Evolutionary conservation across 2,888 invertebrate species (phyloP).

Genomic region (Helicoverpa assulta): DNA sequence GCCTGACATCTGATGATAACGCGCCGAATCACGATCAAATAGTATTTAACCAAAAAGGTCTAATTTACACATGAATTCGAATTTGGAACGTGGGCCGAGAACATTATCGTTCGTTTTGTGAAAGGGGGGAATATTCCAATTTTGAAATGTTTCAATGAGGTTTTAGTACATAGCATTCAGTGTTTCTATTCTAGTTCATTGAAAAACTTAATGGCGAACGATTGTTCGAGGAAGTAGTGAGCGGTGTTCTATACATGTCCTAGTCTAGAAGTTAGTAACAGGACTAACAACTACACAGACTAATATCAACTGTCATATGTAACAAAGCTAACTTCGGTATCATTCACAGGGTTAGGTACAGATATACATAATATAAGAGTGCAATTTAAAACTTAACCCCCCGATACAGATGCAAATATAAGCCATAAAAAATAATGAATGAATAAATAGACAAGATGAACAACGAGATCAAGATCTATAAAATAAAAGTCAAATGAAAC

Average conservation of each 20-base stretch:
- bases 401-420: no score
- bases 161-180: not conserved
- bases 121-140: conserved; percentile 1
- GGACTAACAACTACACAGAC: no score
- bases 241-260: no score
- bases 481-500: conserved; percentile 27
- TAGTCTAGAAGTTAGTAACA: no score
- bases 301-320: no score
- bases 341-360: no score
- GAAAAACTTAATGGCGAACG: not conserved
- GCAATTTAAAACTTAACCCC: not conserved
- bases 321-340: no score
- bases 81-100: conserved; percentile 9
- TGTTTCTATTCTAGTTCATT: conserved; percentile 10
- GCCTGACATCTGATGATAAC: not conserved
- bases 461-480: not conserved
- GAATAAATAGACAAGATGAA: not conserved
- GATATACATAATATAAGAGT: no score
- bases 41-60: conserved; percentile 6
- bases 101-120: not conserved
- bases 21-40: conserved; percentile 2
- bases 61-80: conserved; percentile 25
- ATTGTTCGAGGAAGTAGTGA: conserved; percentile 9
- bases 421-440: no score
- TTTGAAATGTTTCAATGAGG: conserved; percentile 10